These are phyloP conservation scores for Heterodera schachtii DNA, from an alignment of 1,140 invertebrate species.

Conservation along the genomic window DNA sequence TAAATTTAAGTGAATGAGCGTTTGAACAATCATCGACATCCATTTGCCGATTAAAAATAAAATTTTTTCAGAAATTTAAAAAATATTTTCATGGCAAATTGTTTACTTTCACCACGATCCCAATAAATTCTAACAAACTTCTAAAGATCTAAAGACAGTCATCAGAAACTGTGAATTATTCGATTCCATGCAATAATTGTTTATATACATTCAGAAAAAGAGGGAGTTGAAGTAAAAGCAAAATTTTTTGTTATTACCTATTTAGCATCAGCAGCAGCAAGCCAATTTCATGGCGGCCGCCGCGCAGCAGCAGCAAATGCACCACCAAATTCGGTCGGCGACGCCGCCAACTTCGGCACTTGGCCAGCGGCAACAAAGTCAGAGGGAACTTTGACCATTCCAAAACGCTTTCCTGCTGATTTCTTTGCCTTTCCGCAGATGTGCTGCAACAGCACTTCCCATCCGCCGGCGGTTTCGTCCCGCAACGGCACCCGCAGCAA, in stretches of 20 bases:
- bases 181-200: no score
- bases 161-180: no score
- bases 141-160: no score
- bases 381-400: not conserved
- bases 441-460: constrained; percentile 8
- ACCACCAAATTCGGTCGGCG: constrained; percentile 18
- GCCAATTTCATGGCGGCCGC: constrained; percentile 23
- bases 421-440: not conserved
- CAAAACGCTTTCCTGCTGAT: not conserved
- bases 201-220: no score
- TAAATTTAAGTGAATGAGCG: no score
- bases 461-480: not conserved
- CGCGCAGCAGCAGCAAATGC: constrained; percentile 19
- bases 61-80: no score
- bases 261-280: constrained; percentile 20
- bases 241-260: not conserved
- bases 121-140: no score
- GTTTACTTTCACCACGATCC: no score
- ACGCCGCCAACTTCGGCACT: constrained; percentile 21
- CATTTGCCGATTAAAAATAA: no score
- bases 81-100: no score
- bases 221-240: not conserved
- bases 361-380: constrained; percentile 22
- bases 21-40: no score
- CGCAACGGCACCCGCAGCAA: not conserved